Conservation (phyloP, 2,797 vertebrate species). For the Argya squamiceps region DNA sequence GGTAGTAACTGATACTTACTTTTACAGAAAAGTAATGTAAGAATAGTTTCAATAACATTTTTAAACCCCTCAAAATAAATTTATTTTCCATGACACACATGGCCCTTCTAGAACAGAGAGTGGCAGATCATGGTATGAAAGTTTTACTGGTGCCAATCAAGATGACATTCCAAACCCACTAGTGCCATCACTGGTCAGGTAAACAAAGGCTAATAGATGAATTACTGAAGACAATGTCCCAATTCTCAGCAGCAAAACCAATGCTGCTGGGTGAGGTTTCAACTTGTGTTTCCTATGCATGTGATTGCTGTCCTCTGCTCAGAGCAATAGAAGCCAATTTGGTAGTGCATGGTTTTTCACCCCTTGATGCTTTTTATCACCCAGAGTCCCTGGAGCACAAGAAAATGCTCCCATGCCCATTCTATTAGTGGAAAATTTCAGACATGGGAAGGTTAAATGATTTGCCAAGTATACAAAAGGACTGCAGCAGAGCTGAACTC, state of each 20-base stretch:
- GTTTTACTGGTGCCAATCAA: not conserved
- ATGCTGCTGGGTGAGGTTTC: not conserved
- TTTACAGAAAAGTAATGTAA: not conserved
- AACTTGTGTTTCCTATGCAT: not conserved
- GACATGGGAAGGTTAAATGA: not conserved
- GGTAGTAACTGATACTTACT: not conserved
- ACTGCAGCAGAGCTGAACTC: not conserved
- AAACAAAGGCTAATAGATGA: not conserved
- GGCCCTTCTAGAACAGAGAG: not conserved
- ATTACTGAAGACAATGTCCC: not conserved
- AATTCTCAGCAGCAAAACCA: not conserved
- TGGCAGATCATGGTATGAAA: not conserved
- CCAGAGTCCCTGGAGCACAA: not conserved
- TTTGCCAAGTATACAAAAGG: not conserved
- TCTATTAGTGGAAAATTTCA: not conserved
- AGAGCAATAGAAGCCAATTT: not conserved
- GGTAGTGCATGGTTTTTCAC: not conserved
- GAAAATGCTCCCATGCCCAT: not conserved
- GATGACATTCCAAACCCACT: not conserved
- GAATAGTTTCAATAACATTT: not conserved
- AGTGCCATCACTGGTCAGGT: not conserved
- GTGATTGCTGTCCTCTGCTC: not conserved
- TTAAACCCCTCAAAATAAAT: not conserved
- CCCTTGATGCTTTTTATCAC: not conserved
- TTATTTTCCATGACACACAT: not conserved